Evolutionary conservation across 2,888 invertebrate genomes (phyloP), one percentile per base, ranked within the genome.

Genomic region (Nymphalis c-album): DNA sequence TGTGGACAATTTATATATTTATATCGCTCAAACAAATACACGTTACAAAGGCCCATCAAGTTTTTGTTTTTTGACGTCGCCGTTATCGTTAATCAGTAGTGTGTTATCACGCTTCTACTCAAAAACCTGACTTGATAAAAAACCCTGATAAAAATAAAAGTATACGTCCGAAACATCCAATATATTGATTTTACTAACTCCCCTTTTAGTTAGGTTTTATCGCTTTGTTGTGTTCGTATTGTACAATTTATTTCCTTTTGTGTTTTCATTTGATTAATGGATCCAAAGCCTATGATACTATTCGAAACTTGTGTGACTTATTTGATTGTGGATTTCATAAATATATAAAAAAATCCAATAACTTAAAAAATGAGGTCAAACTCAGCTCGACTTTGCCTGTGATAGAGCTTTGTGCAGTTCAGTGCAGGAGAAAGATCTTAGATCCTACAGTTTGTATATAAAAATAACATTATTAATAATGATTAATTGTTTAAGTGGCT

Each of bases 11-110:
- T 62, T 45, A 64, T 40, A 20, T 63, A 55, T 66, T 62, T 47
- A 53, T 60, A 31, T 20, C 51, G 50, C 50, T 70, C 53, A 47
- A 69, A 64, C 63, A 59, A 68, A 71, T 63, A 35, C 26, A 63
- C 61, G 62, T 65, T 64, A 68, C 63, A 55, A 69, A 69, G 57
- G 61, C 63, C 50, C 66, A 68, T 70, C 70, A 63, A 51, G 69
- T 72, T 72, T 64, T 63, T 58, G 53, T 62, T 67, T 71, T 64
- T 70, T 55, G 60, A 60, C 64, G 70, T 71, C 62, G 65, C 48
- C 73, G 78, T 82, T 85, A 87, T 86, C 85, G 75, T 67, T 83
- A 86, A 88, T 89, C 88, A 85, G 87, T 85, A 84, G 84, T 83
- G 73, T 82, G 83, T 85, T 90, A 91, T 90, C 90, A 77, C 74